Base-by-base conservation (phyloP, 1,140 invertebrate species). In the Ectropis grisescens region DNA sequence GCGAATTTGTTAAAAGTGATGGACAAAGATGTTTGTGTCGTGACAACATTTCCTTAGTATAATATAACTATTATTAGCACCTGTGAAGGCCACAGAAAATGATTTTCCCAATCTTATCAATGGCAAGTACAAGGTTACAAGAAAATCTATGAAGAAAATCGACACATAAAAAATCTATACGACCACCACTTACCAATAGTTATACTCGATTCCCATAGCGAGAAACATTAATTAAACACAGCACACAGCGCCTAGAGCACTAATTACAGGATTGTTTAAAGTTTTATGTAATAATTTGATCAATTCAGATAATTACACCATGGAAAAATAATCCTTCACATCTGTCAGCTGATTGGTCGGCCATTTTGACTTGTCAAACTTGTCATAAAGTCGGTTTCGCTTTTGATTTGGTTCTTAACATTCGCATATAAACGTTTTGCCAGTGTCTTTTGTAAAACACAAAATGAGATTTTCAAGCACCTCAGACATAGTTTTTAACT, bases 251-350 rank as follows among this genome's bases (percentile, higher is more conserved):
- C 31, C 38, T 31, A 40, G 29, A 26, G 29, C 47, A 58, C 40
- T 51, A 11, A 33, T 46, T 35, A 38, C 26, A 16, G 12, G 25
- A 29, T 37, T 31, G 27, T 38, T 45, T 47, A 44, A 64, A 29
- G 53, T 67, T 75, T 79, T 79, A 79, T 79, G 70, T 79, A 79
- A 75, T 75, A 79, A 74, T 74, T 70, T 59, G 53, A 47, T 50
- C 52, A 68, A 55, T 60, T 67, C 51, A 47, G 43, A 47, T 54
- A 51, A 58, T 57, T 64, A 54, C 49, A 64, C 50, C 54, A 66
- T 65, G 60, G 60, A 68, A 71, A 75, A 70, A 65, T 70, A 62
- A 43, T 46, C 53, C 43, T 53, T 60, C 48, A 37, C 38, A 47
- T 33, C 47, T 66, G 65, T 79, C 69, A 78, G 72, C 69, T 78